Conservation (phyloP, 2,888 invertebrate genomes). For the Aphelenchoides bicaudatus region DNA sequence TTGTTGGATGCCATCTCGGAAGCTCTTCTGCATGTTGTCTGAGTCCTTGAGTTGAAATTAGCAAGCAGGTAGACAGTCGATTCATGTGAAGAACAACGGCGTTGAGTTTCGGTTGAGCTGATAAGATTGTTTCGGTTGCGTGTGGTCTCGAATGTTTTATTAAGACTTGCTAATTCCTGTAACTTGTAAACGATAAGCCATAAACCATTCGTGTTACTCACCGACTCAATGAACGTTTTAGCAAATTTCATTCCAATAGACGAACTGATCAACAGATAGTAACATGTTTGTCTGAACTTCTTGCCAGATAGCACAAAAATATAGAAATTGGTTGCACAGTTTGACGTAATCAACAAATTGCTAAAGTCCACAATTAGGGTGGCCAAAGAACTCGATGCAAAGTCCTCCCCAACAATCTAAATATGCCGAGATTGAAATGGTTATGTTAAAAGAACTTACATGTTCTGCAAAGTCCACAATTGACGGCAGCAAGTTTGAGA, state of each 20-base stretch:
- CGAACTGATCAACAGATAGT: constrained; percentile 8
- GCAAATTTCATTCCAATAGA: not conserved
- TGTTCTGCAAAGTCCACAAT: constrained; percentile 58
- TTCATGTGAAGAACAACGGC: no score
- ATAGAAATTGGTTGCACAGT: constrained; percentile 59
- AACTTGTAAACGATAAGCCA: no score
- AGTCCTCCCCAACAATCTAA: constrained; percentile 52
- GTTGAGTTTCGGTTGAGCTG: no score
- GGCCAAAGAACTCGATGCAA: constrained; percentile 51
- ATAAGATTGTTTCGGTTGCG: constrained; percentile 8
- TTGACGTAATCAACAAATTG: constrained; percentile 56
- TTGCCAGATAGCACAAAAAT: constrained; percentile 59
- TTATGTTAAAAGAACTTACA: constrained; percentile 27
- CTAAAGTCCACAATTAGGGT: constrained; percentile 57
- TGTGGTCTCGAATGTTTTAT: not conserved
- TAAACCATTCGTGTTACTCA: not conserved
- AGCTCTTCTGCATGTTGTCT: no score
- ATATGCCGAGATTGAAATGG: constrained; percentile 19
- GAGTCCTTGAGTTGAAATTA: no score
- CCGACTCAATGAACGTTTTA: constrained; percentile 7
- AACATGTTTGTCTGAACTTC: constrained; percentile 43
- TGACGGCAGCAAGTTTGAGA: constrained; percentile 58
- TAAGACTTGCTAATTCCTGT: no score
- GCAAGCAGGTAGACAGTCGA: no score
- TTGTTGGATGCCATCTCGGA: no score